These are phyloP conservation scores for Rhinogobius similis DNA, from an alignment of 2,113 vertebrate species.

Conservation along the genomic window DNA sequence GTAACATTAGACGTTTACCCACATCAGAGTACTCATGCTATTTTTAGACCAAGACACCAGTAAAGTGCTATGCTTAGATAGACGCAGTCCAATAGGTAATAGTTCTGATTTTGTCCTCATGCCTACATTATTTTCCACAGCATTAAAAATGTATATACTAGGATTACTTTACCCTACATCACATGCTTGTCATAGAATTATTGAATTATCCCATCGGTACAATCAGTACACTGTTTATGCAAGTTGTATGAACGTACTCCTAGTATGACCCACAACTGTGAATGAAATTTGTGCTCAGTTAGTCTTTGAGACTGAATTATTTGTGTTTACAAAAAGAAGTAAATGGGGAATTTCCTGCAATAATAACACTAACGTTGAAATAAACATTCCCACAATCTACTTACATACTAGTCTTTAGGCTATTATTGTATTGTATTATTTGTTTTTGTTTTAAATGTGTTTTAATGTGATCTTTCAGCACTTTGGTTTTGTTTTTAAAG, in stretches of 20 bases:
- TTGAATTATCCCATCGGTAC: too few relatives aligned
- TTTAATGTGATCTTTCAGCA: too few relatives aligned
- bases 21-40: constrained; percentile 4
- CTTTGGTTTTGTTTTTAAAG: too few relatives aligned
- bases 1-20: neutral
- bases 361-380: constrained; percentile 13
- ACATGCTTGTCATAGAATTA: too few relatives aligned
- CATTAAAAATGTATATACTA: neutral
- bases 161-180: neutral
- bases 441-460: too few relatives aligned
- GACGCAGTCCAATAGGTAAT: neutral
- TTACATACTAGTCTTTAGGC: neutral
- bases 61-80: constrained; percentile 14
- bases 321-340: too few relatives aligned
- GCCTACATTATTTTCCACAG: neutral
- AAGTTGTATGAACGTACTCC: too few relatives aligned
- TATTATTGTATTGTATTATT: too few relatives aligned
- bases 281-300: too few relatives aligned
- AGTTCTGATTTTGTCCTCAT: constrained; percentile 31
- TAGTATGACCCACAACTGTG: neutral
- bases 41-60: constrained; percentile 24
- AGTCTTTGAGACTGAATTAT: too few relatives aligned
- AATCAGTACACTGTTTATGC: too few relatives aligned
- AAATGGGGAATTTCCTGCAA: constrained; percentile 35
- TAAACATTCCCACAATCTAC: constrained; percentile 57